These are phyloP conservation scores for Dasypus novemcinctus DNA, from an alignment of 2,113 vertebrate genomes.

Conservation along the genomic window DNA sequence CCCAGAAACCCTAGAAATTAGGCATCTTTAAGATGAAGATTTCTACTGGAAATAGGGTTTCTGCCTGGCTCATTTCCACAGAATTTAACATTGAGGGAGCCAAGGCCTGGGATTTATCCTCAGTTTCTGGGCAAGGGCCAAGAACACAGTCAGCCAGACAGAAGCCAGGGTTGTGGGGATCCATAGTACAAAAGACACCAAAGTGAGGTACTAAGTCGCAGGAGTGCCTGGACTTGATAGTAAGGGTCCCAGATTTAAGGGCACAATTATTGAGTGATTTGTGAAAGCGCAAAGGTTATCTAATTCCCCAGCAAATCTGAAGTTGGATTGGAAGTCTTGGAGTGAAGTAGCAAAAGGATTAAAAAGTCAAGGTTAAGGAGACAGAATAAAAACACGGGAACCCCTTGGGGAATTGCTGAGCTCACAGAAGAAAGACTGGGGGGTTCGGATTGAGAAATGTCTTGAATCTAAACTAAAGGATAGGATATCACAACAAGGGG, in stretches of 20 bases:
- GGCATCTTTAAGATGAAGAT: conserved; percentile 42
- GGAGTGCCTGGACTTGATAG: neutral
- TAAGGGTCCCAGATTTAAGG: neutral
- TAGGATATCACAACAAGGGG: conserved; percentile 32
- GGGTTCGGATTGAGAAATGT: neutral
- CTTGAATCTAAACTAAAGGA: neutral
- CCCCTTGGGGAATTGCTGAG: neutral
- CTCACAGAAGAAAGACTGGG: neutral
- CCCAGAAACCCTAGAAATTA: conserved; percentile 30
- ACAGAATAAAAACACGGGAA: neutral
- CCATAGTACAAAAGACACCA: conserved; percentile 19
- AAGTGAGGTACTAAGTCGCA: neutral
- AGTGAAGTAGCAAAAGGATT: neutral
- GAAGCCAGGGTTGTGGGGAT: conserved; percentile 34
- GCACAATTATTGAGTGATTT: neutral
- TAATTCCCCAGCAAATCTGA: conserved; percentile 3
- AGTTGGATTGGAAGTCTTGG: neutral
- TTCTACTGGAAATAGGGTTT: conserved; percentile 53
- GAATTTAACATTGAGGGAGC: conserved; percentile 54
- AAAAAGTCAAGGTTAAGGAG: neutral
- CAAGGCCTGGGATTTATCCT: conserved; percentile 62
- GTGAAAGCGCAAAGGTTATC: neutral
- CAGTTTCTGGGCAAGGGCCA: conserved; percentile 63
- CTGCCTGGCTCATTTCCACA: conserved; percentile 69
- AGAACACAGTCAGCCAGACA: conserved; percentile 61